These are phyloP conservation scores for Phacellophora camtschatica DNA, from an alignment of 30 jellyfish, hydroid and myxozoan species.

Conservation along the genomic window DNA sequence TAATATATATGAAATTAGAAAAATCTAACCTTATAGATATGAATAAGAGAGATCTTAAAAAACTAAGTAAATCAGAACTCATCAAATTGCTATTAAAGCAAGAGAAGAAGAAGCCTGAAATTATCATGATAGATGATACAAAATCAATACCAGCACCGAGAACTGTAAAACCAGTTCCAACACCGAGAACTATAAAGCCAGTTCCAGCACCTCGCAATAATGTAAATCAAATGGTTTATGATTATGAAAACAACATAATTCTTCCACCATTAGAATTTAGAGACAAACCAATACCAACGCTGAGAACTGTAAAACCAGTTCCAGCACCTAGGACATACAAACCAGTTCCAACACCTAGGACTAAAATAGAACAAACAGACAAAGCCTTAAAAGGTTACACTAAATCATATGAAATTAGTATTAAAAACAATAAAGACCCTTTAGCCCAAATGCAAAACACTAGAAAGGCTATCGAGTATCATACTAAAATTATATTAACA, in stretches of 20 bases:
- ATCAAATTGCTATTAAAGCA: constrained; percentile 15
- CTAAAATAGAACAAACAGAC: not conserved
- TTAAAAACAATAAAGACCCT: constrained; percentile 10
- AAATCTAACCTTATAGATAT: constrained; percentile 11
- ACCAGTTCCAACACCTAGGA: constrained; percentile 26
- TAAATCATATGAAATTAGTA: not conserved
- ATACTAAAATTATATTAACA: not conserved
- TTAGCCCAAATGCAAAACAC: constrained; percentile 14
- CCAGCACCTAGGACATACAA: not conserved
- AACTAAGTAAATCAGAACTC: constrained; percentile 34
- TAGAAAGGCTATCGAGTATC: constrained; percentile 1
- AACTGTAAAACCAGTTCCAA: constrained; percentile 10
- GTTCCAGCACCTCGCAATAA: not conserved
- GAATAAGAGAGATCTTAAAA: constrained; percentile 12
- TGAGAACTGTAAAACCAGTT: not conserved
- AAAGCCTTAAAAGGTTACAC: constrained; percentile 1
- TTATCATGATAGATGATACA: constrained; percentile 2
- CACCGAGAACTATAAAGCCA: constrained; percentile 1
- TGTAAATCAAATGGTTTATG: constrained; percentile 12
- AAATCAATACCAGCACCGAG: constrained; percentile 23
- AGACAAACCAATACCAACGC: constrained; percentile 12
- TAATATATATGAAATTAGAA: constrained; percentile 7
- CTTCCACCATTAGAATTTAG: not conserved
- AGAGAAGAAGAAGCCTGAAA: not conserved
- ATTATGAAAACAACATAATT: constrained; percentile 4